Percentiles rank a stretch among this genome's conserved stretches.
phyloP scores from a whole-genome alignment of 2,113 vertebrate genomes.

The Smithornis capensis region DNA sequence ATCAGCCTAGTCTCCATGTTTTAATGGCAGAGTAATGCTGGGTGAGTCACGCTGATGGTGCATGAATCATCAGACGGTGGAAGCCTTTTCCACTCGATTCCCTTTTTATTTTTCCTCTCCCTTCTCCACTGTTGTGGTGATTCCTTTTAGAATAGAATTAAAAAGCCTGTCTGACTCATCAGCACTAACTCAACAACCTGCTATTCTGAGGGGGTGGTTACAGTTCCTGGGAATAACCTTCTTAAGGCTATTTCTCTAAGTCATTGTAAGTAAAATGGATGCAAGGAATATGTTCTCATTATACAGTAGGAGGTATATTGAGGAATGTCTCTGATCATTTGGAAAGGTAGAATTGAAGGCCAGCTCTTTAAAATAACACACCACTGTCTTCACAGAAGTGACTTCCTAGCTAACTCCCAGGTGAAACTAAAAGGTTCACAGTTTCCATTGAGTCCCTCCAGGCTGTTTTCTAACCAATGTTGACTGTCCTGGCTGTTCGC shows the following conservation, averaged over 20 bases:
- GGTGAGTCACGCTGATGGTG: constrained; percentile 71
- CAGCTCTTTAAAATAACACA: constrained; percentile 6
- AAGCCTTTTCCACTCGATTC: constrained; percentile 78
- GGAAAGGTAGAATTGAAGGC: background rate
- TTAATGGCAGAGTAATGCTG: constrained; percentile 70
- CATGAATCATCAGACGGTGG: constrained; percentile 78
- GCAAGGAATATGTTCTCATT: constrained; percentile 49
- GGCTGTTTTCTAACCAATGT: background rate
- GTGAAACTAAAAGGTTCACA: background rate
- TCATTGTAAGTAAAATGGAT: constrained; percentile 53
- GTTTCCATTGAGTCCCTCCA: background rate
- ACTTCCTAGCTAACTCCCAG: background rate
- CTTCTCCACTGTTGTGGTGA: constrained; percentile 74
- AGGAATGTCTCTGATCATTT: constrained; percentile 47
- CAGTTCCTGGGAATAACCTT: constrained; percentile 77
- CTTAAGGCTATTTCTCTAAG: constrained; percentile 64
- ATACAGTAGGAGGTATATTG: constrained; percentile 54
- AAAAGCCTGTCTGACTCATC: constrained; percentile 81
- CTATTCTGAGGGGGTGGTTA: constrained; percentile 78
- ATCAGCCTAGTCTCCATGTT: constrained; percentile 75
- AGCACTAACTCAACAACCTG: constrained; percentile 77
- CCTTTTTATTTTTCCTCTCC: constrained; percentile 71
- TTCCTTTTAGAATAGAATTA: constrained; percentile 80
- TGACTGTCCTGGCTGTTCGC: background rate
- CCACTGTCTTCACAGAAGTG: background rate